Evolutionary conservation across 1,140 invertebrate genomes (phyloP).

Genomic region (Solenopsis invicta): DNA sequence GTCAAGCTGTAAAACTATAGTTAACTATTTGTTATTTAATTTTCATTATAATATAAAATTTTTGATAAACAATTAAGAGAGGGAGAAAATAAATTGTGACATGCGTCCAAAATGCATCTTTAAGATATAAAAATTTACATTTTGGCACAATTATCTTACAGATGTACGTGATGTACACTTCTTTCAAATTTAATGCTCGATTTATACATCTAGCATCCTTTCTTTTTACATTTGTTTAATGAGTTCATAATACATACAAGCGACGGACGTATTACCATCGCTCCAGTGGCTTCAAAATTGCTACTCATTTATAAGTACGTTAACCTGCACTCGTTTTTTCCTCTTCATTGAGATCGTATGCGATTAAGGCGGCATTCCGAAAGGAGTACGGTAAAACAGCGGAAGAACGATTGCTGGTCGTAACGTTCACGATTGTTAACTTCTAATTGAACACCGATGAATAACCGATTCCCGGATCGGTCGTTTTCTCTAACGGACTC

Average conservation of each 20-base stretch:
- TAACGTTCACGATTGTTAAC: slow-evolving; percentile 51
- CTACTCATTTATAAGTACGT: neutral
- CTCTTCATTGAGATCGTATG: slow-evolving; percentile 29
- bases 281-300: slow-evolving; percentile 21
- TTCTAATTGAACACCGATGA: slow-evolving; percentile 35
- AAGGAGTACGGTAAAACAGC: neutral
- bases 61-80: neutral
- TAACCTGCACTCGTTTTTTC: slow-evolving; percentile 28
- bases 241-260: neutral
- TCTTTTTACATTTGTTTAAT: neutral
- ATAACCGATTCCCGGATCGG: neutral
- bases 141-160: neutral
- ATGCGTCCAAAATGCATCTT: neutral
- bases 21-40: slow-evolving; percentile 1
- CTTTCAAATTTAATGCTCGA: neutral
- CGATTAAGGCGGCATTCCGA: neutral
- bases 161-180: neutral
- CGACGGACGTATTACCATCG: slow-evolving; percentile 18
- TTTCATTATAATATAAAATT: neutral
- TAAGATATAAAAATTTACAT: neutral
- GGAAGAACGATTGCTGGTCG: slow-evolving; percentile 21
- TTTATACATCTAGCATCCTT: neutral
- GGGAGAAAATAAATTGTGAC: neutral
- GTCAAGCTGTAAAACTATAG: neutral
- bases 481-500: slow-evolving; percentile 5